Evolutionary conservation across 2,797 vertebrate species (phyloP).

Genomic region (Rhinophrynus dorsalis): DNA sequence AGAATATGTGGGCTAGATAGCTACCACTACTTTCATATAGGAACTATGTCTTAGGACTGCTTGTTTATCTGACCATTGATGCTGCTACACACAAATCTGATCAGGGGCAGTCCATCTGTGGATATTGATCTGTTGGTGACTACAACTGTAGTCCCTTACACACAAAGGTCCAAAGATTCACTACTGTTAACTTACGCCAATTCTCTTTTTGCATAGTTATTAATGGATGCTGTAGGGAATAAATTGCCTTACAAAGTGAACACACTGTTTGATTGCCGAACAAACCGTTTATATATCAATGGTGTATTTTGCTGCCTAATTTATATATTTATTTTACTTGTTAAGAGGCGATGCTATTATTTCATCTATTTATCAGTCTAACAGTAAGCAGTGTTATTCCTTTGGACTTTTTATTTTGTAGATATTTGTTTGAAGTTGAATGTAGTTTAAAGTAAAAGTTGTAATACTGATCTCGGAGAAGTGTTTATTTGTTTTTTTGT

Average conservation of each 20-base stretch:
- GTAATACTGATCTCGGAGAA: not conserved
- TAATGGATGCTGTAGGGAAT: conserved; percentile 48
- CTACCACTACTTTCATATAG: too few species aligned
- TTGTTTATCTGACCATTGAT: conserved; percentile 26
- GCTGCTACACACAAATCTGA: conserved; percentile 42
- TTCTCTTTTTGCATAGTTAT: conserved; percentile 17
- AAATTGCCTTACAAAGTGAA: conserved; percentile 55
- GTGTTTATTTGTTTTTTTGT: not conserved
- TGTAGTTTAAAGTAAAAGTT: not conserved
- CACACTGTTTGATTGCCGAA: conserved; percentile 46
- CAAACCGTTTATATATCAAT: conserved; percentile 52
- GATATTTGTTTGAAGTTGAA: conserved; percentile 47
- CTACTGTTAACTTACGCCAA: not conserved
- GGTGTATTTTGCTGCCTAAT: conserved; percentile 58
- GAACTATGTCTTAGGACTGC: not conserved
- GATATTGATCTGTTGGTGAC: too few species aligned
- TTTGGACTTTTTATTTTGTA: conserved; percentile 51
- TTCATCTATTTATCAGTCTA: conserved; percentile 52
- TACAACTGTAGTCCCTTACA: too few species aligned
- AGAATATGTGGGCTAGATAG: too few species aligned
- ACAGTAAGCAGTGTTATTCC: conserved; percentile 41
- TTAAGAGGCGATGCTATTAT: conserved; percentile 47
- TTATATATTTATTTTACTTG: conserved; percentile 65
- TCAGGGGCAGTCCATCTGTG: too few species aligned
- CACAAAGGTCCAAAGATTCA: too few species aligned